Base-by-base conservation (phyloP, 2,888 invertebrate genomes). In the Mythimna pallens region DNA sequence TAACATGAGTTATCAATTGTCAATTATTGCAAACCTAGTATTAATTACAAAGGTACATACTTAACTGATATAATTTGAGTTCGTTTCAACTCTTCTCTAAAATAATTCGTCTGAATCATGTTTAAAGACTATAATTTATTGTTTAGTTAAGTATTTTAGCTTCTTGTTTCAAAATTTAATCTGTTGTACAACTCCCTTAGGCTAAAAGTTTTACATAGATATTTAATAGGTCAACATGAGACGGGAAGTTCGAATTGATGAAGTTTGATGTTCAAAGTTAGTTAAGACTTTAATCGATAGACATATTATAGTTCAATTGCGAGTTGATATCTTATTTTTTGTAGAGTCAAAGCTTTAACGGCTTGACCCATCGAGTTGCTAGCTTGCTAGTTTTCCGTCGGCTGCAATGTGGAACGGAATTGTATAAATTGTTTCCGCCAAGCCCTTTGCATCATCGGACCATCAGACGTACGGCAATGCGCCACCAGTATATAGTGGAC, bases 231-330 rank as follows among this genome's bases (percentile, higher is more conserved):
- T 59, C 30, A 57, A 80, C 75, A 25, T 62, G 52, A 74, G 74
- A 52, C 52, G 52, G 1, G 5, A 73, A 67, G 34, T 73, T 73
- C 20, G 14, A 17, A 57, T 30, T 57, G 65, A 43, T 36, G 36
- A 64, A 73, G 73, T 79, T 79, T 34, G 25, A 62, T 78, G 55
- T 61, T 70, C n/a, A 47, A 58, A 79, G 34, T 67, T 77, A 34
- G 43, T 65, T 73, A 62, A 57, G 57, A 43, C 34, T 64, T 67
- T 74, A 74, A 80, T 78, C 80, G 74, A 61, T 64, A 1, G 43
- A 22, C 54, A 20, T 47, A 30, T 25, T 0, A 34, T 36, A 76
- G 34, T 57, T 34, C 8, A 50, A 71, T 64, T 65, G 25, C 14
- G 47, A 17, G 47, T 47, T 47, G 43, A 4, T 43, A 9, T 43